phyloP scores from a whole-genome alignment of 2,888 invertebrate genomes.

The Tortricodes alternella region DNA sequence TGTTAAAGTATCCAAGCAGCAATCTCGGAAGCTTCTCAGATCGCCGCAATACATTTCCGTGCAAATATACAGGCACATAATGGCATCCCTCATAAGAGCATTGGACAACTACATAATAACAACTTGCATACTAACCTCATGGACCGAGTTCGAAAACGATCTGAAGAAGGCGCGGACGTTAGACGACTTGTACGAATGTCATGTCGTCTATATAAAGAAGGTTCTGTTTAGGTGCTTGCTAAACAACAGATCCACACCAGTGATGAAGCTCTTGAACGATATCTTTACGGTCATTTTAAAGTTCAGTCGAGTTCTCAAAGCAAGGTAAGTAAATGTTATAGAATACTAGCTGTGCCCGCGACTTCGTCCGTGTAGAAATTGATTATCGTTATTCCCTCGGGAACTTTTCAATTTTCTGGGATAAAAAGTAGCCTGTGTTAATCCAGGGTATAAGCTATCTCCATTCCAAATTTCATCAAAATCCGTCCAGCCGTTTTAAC shows the following conservation, averaged over 20 bases:
- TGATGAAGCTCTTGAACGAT: slow-evolving; percentile 87
- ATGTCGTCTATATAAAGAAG: slow-evolving; percentile 89
- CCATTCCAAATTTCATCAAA: too few relatives aligned
- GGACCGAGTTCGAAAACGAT: slow-evolving; percentile 88
- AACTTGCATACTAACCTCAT: slow-evolving; percentile 88
- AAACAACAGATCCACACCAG: slow-evolving; percentile 86
- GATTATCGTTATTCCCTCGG: too few relatives aligned
- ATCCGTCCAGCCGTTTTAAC: too few relatives aligned
- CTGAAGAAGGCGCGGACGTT: slow-evolving; percentile 85
- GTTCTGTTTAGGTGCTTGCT: slow-evolving; percentile 88
- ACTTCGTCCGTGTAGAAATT: too few relatives aligned
- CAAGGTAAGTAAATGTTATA: slow-evolving; percentile 59
- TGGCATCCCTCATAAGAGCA: slow-evolving; percentile 89
- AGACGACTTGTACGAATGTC: slow-evolving; percentile 88
- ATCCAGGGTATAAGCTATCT: too few relatives aligned
- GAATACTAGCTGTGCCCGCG: too few relatives aligned
- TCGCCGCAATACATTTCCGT: slow-evolving; percentile 88
- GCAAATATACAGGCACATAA: slow-evolving; percentile 88
- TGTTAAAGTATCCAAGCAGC: slow-evolving; percentile 74
- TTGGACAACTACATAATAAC: slow-evolving; percentile 90
- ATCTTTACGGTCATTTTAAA: slow-evolving; percentile 88
- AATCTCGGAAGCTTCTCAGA: slow-evolving; percentile 72
- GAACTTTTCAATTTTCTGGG: too few relatives aligned
- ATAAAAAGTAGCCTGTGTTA: too few relatives aligned
- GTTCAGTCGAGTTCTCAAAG: slow-evolving; percentile 84